Evolutionary conservation across 2,888 invertebrate species (phyloP).

Genomic region (Lymantria dispar): DNA sequence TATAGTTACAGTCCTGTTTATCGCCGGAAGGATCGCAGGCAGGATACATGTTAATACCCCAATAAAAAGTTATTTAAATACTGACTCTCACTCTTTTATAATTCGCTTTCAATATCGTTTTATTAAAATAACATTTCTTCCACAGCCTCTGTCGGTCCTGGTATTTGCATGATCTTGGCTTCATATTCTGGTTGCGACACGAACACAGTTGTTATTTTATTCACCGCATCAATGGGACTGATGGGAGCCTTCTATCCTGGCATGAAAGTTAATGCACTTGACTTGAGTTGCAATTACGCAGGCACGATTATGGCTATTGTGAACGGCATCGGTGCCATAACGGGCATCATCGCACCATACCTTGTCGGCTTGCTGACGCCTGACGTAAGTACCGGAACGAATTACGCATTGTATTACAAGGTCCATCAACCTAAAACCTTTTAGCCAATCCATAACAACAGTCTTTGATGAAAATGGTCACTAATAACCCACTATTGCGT

Average conservation of each 20-base stretch:
- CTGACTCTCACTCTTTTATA: too few species aligned
- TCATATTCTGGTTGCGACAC: constrained; percentile 87
- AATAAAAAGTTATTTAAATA: too few species aligned
- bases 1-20: too few species aligned
- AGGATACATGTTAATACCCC: too few species aligned
- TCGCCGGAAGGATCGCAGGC: too few species aligned
- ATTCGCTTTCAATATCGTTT: background rate
- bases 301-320: constrained; percentile 87
- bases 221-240: constrained; percentile 86
- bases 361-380: constrained; percentile 85
- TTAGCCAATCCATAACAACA: constrained; percentile 13
- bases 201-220: constrained; percentile 81
- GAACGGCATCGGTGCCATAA: constrained; percentile 87
- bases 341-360: constrained; percentile 87
- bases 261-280: constrained; percentile 86
- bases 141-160: constrained; percentile 85
- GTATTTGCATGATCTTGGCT: constrained; percentile 85
- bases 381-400: constrained; percentile 73
- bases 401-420: constrained; percentile 27
- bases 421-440: background rate
- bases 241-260: constrained; percentile 88
- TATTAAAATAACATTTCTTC: constrained; percentile 1
- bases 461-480: constrained; percentile 13
- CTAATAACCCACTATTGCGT: constrained; percentile 8
- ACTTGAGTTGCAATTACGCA: constrained; percentile 86